Percentiles rank a stretch among this genome's conserved stretches.
phyloP scores from a whole-genome alignment of 2,888 invertebrate species.

The Nasonia oneida region DNA sequence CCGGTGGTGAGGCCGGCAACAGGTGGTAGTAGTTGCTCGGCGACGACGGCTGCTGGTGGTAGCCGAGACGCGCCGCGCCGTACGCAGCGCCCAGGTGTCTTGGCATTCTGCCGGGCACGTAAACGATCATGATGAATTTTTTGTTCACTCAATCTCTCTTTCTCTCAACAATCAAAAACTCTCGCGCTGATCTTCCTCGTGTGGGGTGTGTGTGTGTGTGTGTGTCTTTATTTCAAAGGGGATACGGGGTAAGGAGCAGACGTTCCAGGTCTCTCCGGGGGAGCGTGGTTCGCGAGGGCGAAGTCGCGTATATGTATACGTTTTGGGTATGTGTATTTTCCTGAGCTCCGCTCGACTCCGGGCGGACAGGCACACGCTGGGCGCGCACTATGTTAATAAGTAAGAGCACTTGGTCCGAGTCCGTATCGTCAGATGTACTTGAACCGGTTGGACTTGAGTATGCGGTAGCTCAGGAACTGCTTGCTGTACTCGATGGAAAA shows the following conservation, averaged over 20 bases:
- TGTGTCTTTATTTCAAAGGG: not conserved
- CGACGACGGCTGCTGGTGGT: slow-evolving; percentile 72
- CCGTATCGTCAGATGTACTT: slow-evolving; percentile 79
- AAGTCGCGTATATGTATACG: not conserved
- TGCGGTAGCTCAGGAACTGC: slow-evolving; percentile 78
- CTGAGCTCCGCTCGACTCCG: slow-evolving; percentile 41
- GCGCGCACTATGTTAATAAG: slow-evolving; percentile 61
- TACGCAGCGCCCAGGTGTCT: slow-evolving; percentile 73
- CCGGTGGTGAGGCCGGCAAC: slow-evolving; percentile 68
- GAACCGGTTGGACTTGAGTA: slow-evolving; percentile 79
- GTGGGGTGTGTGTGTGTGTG: not conserved
- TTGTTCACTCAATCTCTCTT: not conserved
- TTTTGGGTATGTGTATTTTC: slow-evolving; percentile 51
- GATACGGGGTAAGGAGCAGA: slow-evolving; percentile 64
- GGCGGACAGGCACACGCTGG: not conserved
- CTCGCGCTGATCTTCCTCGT: not conserved
- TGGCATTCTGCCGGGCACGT: slow-evolving; percentile 79
- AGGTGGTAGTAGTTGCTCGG: slow-evolving; percentile 43
- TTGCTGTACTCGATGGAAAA: slow-evolving; percentile 79
- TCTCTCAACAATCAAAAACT: not conserved
- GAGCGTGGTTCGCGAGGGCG: not conserved
- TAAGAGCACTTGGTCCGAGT: slow-evolving; percentile 76
- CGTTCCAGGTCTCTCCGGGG: slow-evolving; percentile 77
- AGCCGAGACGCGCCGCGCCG: slow-evolving; percentile 71
- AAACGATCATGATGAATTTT: slow-evolving; percentile 75